Percentiles rank a stretch among this genome's conserved stretches.
Conservation (phyloP, 1,140 invertebrate genomes). For the Probaryconus sp. region DNA sequence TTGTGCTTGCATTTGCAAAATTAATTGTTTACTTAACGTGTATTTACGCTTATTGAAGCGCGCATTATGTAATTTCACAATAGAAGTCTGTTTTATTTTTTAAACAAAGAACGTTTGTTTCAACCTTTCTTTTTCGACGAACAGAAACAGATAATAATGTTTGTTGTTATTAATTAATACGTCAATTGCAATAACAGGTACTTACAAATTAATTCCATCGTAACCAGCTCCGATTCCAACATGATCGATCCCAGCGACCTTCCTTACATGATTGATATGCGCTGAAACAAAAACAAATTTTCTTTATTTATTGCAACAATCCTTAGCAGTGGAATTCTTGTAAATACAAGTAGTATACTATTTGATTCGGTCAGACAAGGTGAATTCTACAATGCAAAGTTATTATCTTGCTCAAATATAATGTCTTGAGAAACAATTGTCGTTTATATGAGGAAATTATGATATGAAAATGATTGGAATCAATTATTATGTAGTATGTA, state of each 20-base stretch:
- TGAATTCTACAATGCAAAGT: too few species aligned
- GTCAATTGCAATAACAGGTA: conserved; percentile 56
- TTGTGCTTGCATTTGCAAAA: too few species aligned
- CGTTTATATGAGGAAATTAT: conserved; percentile 22
- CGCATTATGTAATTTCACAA: too few species aligned
- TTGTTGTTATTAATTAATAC: conserved; percentile 21
- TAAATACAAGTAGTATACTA: too few species aligned
- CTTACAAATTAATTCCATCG: conserved; percentile 91
- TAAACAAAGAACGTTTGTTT: not conserved
- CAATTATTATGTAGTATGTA: conserved; percentile 45
- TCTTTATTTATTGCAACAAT: conserved; percentile 4
- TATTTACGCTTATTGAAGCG: too few species aligned
- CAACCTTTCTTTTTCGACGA: not conserved
- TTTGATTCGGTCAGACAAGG: too few species aligned
- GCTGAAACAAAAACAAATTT: conserved; percentile 80
- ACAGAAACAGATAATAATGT: not conserved
- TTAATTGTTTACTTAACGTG: too few species aligned
- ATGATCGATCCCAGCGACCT: conserved; percentile 89
- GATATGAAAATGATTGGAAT: conserved; percentile 46
- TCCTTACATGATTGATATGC: conserved; percentile 92
- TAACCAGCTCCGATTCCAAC: conserved; percentile 93
- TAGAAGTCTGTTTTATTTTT: too few species aligned
- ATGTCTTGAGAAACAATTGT: conserved; percentile 22
- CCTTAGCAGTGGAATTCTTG: too few species aligned
- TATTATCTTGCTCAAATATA: too few species aligned